Evolutionary conservation across 53 echinoderm and acorn worm genomes (phyloP).

Genomic region (Echinarachnius parma): DNA sequence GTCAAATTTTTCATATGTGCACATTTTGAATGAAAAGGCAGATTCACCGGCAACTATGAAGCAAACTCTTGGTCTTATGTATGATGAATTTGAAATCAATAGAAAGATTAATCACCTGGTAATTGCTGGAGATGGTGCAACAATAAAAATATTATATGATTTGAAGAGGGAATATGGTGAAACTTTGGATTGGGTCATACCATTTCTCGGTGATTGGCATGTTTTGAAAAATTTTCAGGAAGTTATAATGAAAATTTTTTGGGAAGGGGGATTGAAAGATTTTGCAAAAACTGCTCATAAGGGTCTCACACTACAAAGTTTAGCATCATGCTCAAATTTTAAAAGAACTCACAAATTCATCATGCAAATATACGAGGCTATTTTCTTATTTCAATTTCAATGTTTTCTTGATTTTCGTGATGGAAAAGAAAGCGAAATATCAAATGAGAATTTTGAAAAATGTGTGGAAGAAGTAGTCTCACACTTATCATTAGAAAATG

Average conservation of each 20-base stretch:
- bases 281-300: slow-evolving; percentile 56
- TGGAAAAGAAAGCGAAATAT: not conserved
- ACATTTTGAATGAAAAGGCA: slow-evolving; percentile 51
- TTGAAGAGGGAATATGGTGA: slow-evolving; percentile 56
- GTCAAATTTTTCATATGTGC: slow-evolving; percentile 43
- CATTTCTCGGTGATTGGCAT: slow-evolving; percentile 73
- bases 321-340: too few relatives aligned
- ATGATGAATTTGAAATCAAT: slow-evolving; percentile 36
- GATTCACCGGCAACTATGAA: slow-evolving; percentile 42
- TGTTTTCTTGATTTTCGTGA: slow-evolving; percentile 29
- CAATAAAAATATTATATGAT: slow-evolving; percentile 39
- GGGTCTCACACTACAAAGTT: slow-evolving; percentile 23
- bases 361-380: slow-evolving; percentile 48
- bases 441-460: slow-evolving; percentile 14
- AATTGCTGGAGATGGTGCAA: slow-evolving; percentile 58
- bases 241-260: slow-evolving; percentile 70
- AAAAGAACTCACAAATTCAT: slow-evolving; percentile 55
- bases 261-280: slow-evolving; percentile 72
- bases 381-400: slow-evolving; percentile 48
- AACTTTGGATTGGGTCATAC: slow-evolving; percentile 58
- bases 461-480: slow-evolving; percentile 14
- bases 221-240: slow-evolving; percentile 64
- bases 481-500: not conserved
- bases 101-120: slow-evolving; percentile 51
- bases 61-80: slow-evolving; percentile 27